phyloP scores from a whole-genome alignment of 1,140 invertebrate genomes.

The Lethrus apterus region DNA sequence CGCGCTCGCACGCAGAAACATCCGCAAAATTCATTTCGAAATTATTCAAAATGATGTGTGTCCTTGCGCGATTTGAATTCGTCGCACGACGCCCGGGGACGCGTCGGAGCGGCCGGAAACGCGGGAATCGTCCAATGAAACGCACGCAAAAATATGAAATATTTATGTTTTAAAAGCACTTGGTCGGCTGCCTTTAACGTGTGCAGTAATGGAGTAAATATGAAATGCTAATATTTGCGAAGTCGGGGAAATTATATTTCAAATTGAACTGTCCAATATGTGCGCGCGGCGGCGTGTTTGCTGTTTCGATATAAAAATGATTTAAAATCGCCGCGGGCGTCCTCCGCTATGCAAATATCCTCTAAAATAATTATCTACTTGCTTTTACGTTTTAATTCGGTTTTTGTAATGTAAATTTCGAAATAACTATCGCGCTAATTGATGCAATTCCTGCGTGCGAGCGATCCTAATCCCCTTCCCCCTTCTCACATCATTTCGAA shows the following conservation, averaged over 20 bases:
- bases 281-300: constrained; percentile 16
- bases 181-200: constrained; percentile 25
- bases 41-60: constrained; percentile 31
- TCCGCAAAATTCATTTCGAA: constrained; percentile 29
- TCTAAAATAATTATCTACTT: constrained; percentile 22
- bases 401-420: constrained; percentile 15
- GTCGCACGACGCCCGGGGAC: no score
- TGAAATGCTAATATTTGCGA: constrained; percentile 38
- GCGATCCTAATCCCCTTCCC: no score
- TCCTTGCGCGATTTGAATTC: constrained; percentile 35
- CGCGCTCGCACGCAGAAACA: no score
- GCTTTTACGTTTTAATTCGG: constrained; percentile 21
- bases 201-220: constrained; percentile 37
- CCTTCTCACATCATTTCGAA: no score
- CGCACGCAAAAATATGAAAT: constrained; percentile 28
- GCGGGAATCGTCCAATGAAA: constrained; percentile 28
- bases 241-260: constrained; percentile 35
- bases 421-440: no score
- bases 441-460: no score
- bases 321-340: constrained; percentile 20
- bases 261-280: constrained; percentile 34
- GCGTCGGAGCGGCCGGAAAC: no score
- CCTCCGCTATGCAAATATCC: constrained; percentile 22
- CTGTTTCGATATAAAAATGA: constrained; percentile 28
- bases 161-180: constrained; percentile 27